Percentiles rank a stretch among this genome's conserved stretches.
phyloP scores from a whole-genome alignment of 1,140 invertebrate genomes.

The Trissolcus basalis region DNA sequence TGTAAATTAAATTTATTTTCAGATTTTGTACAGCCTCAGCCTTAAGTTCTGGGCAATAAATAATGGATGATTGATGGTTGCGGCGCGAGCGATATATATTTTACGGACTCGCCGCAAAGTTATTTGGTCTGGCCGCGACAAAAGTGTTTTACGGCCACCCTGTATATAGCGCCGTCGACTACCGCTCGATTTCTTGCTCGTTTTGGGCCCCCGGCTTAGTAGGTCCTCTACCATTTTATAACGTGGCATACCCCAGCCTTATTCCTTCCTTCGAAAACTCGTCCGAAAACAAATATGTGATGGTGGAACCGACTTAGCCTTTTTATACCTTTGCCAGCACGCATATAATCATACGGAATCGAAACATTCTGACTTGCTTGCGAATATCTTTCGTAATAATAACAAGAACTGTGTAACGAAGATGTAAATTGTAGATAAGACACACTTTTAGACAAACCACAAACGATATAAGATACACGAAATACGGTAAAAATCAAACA shows the following conservation, averaged over 20 bases:
- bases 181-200: slow-evolving; percentile 53
- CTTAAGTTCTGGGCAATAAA: not conserved
- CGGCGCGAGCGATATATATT: slow-evolving; percentile 21
- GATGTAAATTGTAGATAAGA: no score
- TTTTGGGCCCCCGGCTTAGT: slow-evolving; percentile 52
- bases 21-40: not conserved
- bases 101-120: slow-evolving; percentile 25
- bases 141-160: slow-evolving; percentile 45
- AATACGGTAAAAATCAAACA: no score
- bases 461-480: no score
- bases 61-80: slow-evolving; percentile 35
- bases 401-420: no score
- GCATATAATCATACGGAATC: slow-evolving; percentile 34
- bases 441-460: no score
- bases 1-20: no score
- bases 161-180: slow-evolving; percentile 49
- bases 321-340: slow-evolving; percentile 32
- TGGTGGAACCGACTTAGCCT: slow-evolving; percentile 45
- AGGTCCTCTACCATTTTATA: slow-evolving; percentile 67
- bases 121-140: slow-evolving; percentile 4
- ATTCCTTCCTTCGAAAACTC: slow-evolving; percentile 63
- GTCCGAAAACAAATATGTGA: slow-evolving; percentile 53
- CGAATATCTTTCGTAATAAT: slow-evolving; percentile 19
- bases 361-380: slow-evolving; percentile 4
- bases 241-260: slow-evolving; percentile 59